Percentiles rank a stretch among this genome's conserved stretches.
These are phyloP conservation scores for Macrophya annulata DNA, from an alignment of 2,888 invertebrate genomes.

Conservation along the genomic window DNA sequence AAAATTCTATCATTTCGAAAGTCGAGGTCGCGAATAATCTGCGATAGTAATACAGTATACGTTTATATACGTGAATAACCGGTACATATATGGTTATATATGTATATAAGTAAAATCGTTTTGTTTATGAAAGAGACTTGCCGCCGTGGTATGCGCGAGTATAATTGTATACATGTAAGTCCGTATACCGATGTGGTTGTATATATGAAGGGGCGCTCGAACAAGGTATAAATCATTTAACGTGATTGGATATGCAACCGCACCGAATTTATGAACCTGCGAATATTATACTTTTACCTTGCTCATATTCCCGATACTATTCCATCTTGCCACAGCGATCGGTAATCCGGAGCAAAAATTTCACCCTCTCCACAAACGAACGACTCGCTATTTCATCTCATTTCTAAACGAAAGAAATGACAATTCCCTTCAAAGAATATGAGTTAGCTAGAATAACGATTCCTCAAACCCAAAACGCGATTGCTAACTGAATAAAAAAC, in stretches of 20 bases:
- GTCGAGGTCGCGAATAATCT: not conserved
- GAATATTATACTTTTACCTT: constrained; percentile 32
- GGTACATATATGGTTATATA: not conserved
- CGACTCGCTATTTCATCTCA: too few species aligned
- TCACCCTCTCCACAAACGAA: too few species aligned
- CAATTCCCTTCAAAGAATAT: too few species aligned
- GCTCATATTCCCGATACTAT: not conserved
- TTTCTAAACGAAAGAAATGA: not conserved
- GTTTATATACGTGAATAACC: not conserved
- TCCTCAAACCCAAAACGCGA: not conserved
- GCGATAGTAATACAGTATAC: not conserved
- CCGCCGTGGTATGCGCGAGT: constrained; percentile 28
- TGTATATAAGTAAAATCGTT: constrained; percentile 26
- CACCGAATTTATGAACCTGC: constrained; percentile 58
- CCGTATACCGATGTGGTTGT: constrained; percentile 10
- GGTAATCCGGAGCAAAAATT: not conserved
- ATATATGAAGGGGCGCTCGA: constrained; percentile 3
- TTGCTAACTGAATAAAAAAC: not conserved
- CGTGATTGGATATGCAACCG: constrained; percentile 57
- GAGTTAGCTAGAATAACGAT: too few species aligned
- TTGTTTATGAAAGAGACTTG: constrained; percentile 44
- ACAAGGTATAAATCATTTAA: constrained; percentile 56
- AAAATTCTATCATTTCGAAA: not conserved
- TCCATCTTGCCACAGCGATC: not conserved
- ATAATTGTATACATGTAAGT: constrained; percentile 20